These are phyloP conservation scores for Protobothrops mucrosquamatus DNA, from an alignment of 2,113 vertebrate genomes.

Conservation along the genomic window DNA sequence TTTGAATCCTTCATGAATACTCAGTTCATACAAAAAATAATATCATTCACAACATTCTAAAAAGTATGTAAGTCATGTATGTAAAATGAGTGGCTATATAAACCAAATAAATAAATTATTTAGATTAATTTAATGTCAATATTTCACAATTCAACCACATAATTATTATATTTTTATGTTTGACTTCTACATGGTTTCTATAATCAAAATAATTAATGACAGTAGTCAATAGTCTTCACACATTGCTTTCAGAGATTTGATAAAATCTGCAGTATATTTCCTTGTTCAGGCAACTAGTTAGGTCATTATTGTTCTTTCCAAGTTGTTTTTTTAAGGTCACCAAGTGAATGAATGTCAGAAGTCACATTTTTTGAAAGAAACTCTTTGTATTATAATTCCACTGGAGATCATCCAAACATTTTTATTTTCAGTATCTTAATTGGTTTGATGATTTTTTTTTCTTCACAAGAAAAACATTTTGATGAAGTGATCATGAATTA, in stretches of 20 bases:
- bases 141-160: background rate
- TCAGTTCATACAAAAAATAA: background rate
- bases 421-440: too few relatives aligned
- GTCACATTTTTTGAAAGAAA: background rate
- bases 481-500: too few relatives aligned
- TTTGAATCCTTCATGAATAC: background rate
- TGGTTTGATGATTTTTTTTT: too few relatives aligned
- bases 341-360: background rate
- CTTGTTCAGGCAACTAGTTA: background rate
- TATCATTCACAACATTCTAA: background rate
- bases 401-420: too few relatives aligned
- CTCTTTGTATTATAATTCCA: too few relatives aligned
- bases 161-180: background rate
- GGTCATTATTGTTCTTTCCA: background rate
- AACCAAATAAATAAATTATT: background rate
- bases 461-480: too few relatives aligned
- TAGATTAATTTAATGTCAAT: background rate
- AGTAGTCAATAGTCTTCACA: background rate
- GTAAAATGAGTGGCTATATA: background rate
- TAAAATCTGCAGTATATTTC: background rate
- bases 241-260: background rate
- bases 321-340: background rate
- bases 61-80: background rate
- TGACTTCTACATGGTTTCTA: background rate
- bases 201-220: background rate